Conservation (phyloP, 2,888 invertebrate species). For the Antheraea yamamai region DNA sequence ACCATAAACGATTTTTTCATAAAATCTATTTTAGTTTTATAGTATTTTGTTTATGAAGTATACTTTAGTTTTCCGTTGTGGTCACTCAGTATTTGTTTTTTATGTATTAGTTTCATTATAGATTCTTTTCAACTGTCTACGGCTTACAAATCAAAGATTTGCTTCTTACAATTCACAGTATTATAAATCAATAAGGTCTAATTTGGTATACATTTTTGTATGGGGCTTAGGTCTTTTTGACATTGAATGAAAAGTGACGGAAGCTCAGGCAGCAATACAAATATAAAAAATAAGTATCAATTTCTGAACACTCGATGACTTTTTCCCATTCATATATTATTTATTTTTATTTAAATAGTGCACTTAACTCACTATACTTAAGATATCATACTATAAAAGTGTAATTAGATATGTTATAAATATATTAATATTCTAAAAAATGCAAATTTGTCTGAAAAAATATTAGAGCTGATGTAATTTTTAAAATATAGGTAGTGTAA, state of each 20-base stretch:
- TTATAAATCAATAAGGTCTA: no score
- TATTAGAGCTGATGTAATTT: background rate
- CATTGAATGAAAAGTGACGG: no score
- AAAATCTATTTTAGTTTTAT: background rate
- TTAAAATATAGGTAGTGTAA: background rate
- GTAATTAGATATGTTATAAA: background rate
- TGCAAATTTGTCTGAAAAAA: background rate
- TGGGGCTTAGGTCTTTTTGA: no score
- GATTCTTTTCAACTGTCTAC: background rate
- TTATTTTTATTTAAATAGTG: background rate
- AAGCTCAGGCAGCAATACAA: no score
- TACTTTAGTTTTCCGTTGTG: background rate
- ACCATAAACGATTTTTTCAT: background rate
- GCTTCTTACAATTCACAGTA: no score
- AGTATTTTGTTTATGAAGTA: background rate
- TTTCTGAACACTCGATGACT: background rate
- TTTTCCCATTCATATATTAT: background rate
- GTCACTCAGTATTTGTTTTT: conserved; percentile 7
- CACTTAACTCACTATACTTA: no score
- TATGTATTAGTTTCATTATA: background rate
- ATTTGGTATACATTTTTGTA: no score
- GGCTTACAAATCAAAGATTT: no score
- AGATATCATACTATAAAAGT: background rate
- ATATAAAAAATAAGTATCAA: no score
- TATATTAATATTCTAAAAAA: background rate